A percentile compares a stretch with the other conserved stretches of the same genome.
Evolutionary conservation across 2,113 vertebrate genomes (phyloP).

Genomic region (Sardina pilchardus): DNA sequence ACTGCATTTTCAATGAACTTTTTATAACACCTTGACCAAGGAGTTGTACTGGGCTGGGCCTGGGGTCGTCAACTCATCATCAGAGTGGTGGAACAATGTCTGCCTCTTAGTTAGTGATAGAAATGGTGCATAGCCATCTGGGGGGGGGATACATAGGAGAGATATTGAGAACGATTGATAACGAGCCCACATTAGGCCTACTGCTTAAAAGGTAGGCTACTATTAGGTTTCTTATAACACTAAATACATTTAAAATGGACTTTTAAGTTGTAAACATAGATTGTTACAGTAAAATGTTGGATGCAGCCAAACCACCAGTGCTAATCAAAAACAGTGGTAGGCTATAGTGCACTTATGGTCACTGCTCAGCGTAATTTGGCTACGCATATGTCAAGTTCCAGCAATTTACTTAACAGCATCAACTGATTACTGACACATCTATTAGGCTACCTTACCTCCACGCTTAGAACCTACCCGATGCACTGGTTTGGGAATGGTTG

Average conservation of each 20-base stretch:
- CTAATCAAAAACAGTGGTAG: too few species aligned
- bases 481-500: not conserved
- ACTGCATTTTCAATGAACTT: not conserved
- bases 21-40: slow-evolving; percentile 38
- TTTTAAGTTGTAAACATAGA: too few species aligned
- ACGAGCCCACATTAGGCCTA: too few species aligned
- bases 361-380: too few species aligned
- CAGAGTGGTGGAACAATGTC: slow-evolving; percentile 47
- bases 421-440: not conserved
- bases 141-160: slow-evolving; percentile 16
- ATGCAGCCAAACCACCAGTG: too few species aligned
- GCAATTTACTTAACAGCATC: not conserved
- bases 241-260: too few species aligned
- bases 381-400: not conserved
- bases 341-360: too few species aligned
- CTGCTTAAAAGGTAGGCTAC: not conserved
- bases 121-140: slow-evolving; percentile 82
- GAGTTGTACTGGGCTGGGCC: slow-evolving; percentile 79
- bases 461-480: slow-evolving; percentile 51
- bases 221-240: too few species aligned
- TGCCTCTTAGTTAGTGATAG: slow-evolving; percentile 72
- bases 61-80: slow-evolving; percentile 55
- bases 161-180: not conserved
- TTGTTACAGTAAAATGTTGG: too few species aligned
- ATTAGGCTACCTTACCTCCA: not conserved